phyloP scores from a whole-genome alignment of 2,113 vertebrate species.

The Archocentrus centrarchus region DNA sequence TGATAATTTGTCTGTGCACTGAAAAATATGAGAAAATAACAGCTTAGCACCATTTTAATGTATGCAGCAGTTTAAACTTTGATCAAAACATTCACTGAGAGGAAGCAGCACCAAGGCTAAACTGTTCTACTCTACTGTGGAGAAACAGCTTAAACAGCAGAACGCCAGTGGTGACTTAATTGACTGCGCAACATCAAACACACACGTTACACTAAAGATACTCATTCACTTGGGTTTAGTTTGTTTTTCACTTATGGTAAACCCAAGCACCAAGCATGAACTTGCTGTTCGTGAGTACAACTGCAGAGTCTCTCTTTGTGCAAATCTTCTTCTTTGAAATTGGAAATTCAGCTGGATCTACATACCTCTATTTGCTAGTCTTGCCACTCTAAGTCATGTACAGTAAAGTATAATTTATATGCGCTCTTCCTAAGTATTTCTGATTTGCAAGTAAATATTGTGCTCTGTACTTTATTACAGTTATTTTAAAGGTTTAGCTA shows the following conservation, averaged over 20 bases:
- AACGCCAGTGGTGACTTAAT: background rate
- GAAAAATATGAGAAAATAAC: background rate
- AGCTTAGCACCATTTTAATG: background rate
- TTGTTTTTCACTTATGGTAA: background rate
- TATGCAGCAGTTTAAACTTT: background rate
- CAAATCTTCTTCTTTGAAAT: conserved; percentile 2
- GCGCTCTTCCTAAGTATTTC: too few relatives aligned
- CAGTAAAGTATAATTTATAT: too few relatives aligned
- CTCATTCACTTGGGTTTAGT: background rate
- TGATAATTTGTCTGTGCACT: background rate
- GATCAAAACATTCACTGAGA: background rate
- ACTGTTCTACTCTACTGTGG: background rate
- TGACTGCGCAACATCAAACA: conserved; percentile 13
- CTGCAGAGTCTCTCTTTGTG: background rate
- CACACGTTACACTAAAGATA: background rate
- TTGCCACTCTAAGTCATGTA: background rate
- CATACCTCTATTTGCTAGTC: conserved; percentile 1
- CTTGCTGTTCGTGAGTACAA: background rate
- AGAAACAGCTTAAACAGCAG: background rate
- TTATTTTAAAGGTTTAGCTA: too few relatives aligned
- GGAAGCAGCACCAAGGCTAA: background rate
- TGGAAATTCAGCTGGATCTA: conserved; percentile 4
- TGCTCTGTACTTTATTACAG: too few relatives aligned
- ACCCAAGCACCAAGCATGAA: background rate
- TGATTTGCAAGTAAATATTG: too few relatives aligned